Base-by-base conservation (phyloP, 2,888 invertebrate genomes). In the Agonopterix arenella region DNA sequence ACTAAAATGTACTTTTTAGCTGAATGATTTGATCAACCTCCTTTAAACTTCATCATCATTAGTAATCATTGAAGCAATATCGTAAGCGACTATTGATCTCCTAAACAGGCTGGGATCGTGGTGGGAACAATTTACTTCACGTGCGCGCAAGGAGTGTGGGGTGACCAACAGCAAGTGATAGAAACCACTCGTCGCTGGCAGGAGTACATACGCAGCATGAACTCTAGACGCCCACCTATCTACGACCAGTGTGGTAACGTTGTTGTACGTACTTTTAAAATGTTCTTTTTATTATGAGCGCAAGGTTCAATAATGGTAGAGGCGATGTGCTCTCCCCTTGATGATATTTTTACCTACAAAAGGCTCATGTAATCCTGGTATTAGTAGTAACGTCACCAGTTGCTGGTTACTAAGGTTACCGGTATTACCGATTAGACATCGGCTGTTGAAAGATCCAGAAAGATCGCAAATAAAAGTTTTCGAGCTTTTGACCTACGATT, bases 71-170 rank as follows among this genome's bases (percentile, higher is more conserved):
- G 59, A 57, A 56, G 60, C 48, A 45, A 48, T 53, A 50, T 47
- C 45, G 40, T 49, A 54, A 53, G 54, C 52, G 42, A 54, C 52
- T 53, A 36, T 59, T 13, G 11, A 54, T 55, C 64, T 66, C 58
- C 59, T 64, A 50, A 44, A 10, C 73, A 85, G 86, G 81, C 86
- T 82, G 84, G 81, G 44, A 66, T 88, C 78, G 78, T 88, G 61
- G 80, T 76, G 66, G 80, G 88, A 50, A 69, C 82, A 55, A 69
- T 79, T 57, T 85, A 82, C 68, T 89, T 85, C 68, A 89, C 89
- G 62, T 83, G 84, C 62, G 62, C 72, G 52, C 86, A 89, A 71
- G 89, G 89, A 63, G 76, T 89, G 56, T 89, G 89, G 89, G 88
- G 88, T 58, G 74, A 82, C 59, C 88, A 89, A 61, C 76, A 67